Percentiles rank a stretch among this genome's conserved stretches.
These are phyloP conservation scores for Catotricha subobsoleta DNA, from an alignment of 2,888 invertebrate genomes.

Conservation along the genomic window DNA sequence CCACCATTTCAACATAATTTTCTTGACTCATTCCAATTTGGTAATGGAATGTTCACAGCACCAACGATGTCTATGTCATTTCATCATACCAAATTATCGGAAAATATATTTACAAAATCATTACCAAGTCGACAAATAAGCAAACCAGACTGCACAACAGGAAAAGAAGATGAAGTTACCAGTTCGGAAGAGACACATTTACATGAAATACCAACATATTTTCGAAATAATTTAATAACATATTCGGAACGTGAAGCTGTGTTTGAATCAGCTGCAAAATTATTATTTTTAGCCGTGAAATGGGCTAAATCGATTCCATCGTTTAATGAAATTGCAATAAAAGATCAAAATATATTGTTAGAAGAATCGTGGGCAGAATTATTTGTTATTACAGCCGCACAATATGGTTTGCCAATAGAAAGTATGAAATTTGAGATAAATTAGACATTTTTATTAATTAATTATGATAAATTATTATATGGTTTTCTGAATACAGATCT, in stretches of 20 bases:
- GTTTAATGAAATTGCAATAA: constrained; percentile 42
- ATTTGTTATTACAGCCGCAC: constrained; percentile 65
- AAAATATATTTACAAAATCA: not conserved
- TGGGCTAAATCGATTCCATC: constrained; percentile 65
- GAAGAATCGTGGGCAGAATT: constrained; percentile 71
- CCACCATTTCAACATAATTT: not conserved
- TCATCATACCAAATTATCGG: not conserved
- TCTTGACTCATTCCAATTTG: not conserved
- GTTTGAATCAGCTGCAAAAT: constrained; percentile 54
- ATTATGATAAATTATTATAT: not conserved
- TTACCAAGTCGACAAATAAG: not conserved
- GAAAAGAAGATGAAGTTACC: constrained; percentile 56
- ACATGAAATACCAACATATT: constrained; percentile 15
- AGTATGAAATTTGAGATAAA: constrained; percentile 19
- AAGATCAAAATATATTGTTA: constrained; percentile 53
- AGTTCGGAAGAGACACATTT: constrained; percentile 45
- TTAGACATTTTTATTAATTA: no score
- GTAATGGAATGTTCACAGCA: not conserved
- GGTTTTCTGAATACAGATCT: not conserved
- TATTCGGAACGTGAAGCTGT: constrained; percentile 31
- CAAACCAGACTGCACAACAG: constrained; percentile 7
- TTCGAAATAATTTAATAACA: constrained; percentile 14
- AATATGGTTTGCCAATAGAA: constrained; percentile 57
- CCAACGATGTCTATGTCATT: not conserved
- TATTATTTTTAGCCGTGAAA: constrained; percentile 57